Base-by-base conservation (phyloP, 2,797 vertebrate species). In the Pampus argenteus region DNA sequence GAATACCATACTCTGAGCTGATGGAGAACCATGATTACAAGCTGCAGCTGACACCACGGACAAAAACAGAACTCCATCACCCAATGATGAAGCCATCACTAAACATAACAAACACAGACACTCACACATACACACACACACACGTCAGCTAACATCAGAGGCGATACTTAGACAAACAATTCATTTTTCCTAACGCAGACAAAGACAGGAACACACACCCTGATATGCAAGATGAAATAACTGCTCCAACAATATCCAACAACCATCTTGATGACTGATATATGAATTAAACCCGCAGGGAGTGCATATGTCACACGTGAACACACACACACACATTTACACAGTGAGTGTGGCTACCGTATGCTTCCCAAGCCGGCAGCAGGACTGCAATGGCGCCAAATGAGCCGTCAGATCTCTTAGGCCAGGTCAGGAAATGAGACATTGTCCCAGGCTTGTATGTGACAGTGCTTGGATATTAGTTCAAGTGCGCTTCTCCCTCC, bases 171-270 rank as follows among this genome's bases (percentile, higher is more conserved):
- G 52, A 80, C 61, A 56, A 40, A 36, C 25, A 40, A 42, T 57
- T 10, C 0, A 59, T 66, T 78, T 69, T 62, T 17, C 51, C 62
- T 22, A 59, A 72, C 7, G 0, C 56, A 65, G 28, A 77, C 67
- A 76, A 72, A 79, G 36, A 36, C 72, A 80, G 65, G 65, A 73
- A 81, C 67, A 82, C 65, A 80, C 71, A 69, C 49, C 57, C 67
- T 64, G n/a, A 61, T 15, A 74, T 49, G 31, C 50, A 55, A 69
- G 47, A 79, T 54, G 54, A 74, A 74, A 56, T 28, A 66, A 64
- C 22, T 48, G 49, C 55, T 11, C 23, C 49, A 70, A 55, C 40
- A 67, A 71, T 45, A 68, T 42, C 38, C 34, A 66, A 42, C 45
- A 40, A 62, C 29, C 11, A 26, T 28, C 40, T 13, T 52, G 55